Conservation (phyloP, 1,140 invertebrate genomes). For the Tetramorium alpestre region DNA sequence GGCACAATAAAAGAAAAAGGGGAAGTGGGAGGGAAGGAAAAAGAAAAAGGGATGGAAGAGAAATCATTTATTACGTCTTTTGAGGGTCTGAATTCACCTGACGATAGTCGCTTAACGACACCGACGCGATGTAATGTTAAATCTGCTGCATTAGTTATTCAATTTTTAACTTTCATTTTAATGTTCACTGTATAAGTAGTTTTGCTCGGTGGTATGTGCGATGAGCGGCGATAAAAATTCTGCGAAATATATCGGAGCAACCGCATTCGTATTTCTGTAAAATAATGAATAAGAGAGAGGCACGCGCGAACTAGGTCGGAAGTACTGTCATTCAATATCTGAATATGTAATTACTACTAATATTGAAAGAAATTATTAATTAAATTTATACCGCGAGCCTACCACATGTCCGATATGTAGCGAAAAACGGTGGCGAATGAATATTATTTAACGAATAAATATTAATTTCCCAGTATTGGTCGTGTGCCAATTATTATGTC, state of each 20-base stretch:
- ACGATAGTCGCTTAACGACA: not conserved
- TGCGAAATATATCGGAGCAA: not conserved
- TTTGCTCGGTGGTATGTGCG: not conserved
- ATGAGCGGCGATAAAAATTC: not conserved
- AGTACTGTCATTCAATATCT: not conserved
- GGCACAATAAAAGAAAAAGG: not conserved
- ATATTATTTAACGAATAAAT: conserved; percentile 31
- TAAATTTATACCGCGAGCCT: not conserved
- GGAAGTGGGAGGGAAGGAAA: too few relatives aligned
- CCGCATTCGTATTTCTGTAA: not conserved
- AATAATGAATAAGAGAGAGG: not conserved
- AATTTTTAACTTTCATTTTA: not conserved
- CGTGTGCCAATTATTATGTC: conserved; percentile 31
- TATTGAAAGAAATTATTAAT: conserved; percentile 45
- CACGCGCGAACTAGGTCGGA: not conserved
- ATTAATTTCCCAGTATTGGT: conserved; percentile 34
- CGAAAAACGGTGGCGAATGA: not conserved
- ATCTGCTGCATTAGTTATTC: not conserved
- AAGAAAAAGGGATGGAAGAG: too few relatives aligned
- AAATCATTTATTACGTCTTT: conserved; percentile 2
- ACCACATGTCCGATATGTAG: not conserved
- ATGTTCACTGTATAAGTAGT: too few relatives aligned
- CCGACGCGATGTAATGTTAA: not conserved
- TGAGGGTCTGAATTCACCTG: not conserved
- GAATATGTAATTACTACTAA: conserved; percentile 6